Base-by-base conservation (phyloP, 2,797 vertebrate genomes). In the Babyrousa celebensis region DNA sequence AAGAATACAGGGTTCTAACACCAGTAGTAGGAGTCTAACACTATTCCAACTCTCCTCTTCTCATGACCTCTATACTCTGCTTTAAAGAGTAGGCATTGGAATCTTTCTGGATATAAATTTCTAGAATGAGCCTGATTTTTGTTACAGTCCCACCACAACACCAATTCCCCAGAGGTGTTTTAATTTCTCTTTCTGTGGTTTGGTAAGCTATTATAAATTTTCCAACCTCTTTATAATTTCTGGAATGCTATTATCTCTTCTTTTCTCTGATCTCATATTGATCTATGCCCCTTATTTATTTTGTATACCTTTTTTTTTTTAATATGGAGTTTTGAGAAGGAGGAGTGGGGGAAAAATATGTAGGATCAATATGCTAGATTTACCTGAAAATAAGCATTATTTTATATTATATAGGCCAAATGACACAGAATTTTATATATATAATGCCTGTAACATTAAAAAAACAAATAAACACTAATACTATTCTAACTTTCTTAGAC, bases 391-490 rank as follows among this genome's bases (percentile, higher is more conserved):
- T n/a, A 25, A 77, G 20, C 25, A 2, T 21, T 32, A 72, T 77
- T 89, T 89, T 32, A 79, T 95, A 86, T 75, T 32, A 16, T 10
- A 43, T 27, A 62, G 20, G 4, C 12, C 48, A 92, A 94, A 86
- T 11, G 8, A 21, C 15, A 27, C 5, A 54, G 10, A 89, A 54
- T 21, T 87, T 71, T 85, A 40, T 52, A 36, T 27, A 48, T 3
- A 78, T 63, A 62, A 87, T 79, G 29, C 12, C 32, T 94, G 1
- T 54, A 70, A 65, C 14, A 85, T n/a, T 2, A 48, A 14, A 54
- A 68, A 14, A 63, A 75, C 58, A 95, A 93, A 89, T 85, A 89
- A 74, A 71, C 43, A 18, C n/a, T 85, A 85, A 71, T 84, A 62
- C 63, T 70, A 88, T 71, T 94, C 65, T 85, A 43, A 48, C 27